Base-by-base conservation (phyloP, 2,797 vertebrate genomes). In the Epinephelus awoara region DNA sequence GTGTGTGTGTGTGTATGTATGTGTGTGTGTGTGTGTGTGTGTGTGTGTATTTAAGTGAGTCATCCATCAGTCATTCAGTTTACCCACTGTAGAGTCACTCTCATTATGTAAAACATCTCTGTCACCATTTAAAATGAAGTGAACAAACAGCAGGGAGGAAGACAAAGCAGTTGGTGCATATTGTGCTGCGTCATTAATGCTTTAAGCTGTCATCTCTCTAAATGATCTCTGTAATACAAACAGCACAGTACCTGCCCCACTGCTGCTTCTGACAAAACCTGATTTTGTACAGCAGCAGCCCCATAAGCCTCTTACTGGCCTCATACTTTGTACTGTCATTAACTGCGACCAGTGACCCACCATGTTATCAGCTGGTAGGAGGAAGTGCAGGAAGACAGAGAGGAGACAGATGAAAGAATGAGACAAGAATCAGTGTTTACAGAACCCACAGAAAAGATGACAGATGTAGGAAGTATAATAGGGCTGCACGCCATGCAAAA, bases 301-400 rank as follows among this genome's bases (percentile, higher is more conserved):
- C 27, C 10, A 38, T 80, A 86, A 80, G 72, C 83, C 63, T 83
- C 81, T 78, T 77, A 83, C 46, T 25, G 29, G 68, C 40, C 56
- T 79, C 69, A 73, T 25, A 68, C 72, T 72, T 70, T 67, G 57
- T 50, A 44, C 62, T 65, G 79, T 21, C 47, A 62, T 67, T 47
- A 75, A 34, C 23, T 46, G 57, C 3, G 2, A 67, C 12, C 7
- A 7, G 14, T 58, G 12, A 72, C 56, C 27, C 57, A 38, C n/a
- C 40, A 3, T 46, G 76, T 54, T 75, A 70, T 81, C 77, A 89
- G 62, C 51, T 44, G 47, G 54, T 21, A 42, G 42, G 42, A 15
- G 67, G 73, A 82, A 70, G 73, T 12, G 38, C 44, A 70, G 42
- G 34, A 52, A 46, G 5, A 49, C 2, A 38, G 8, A 44, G 58